These are phyloP conservation scores for Phyllopteryx taeniolatus DNA, from an alignment of 2,113 vertebrate genomes.

Conservation along the genomic window DNA sequence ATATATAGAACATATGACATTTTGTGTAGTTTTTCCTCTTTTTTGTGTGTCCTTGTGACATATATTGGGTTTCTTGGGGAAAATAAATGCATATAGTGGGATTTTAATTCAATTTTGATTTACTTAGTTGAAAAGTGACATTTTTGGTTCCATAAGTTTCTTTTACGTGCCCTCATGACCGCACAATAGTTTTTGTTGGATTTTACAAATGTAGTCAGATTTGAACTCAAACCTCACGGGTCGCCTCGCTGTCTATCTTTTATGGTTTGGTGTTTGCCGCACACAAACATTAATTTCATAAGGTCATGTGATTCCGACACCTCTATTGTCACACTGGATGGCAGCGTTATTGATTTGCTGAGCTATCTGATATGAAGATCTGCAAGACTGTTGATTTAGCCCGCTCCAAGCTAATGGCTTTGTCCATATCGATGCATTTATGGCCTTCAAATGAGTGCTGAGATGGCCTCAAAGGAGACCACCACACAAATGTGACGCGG, in stretches of 20 bases:
- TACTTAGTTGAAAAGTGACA: no score
- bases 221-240: not conserved
- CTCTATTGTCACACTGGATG: slow-evolving; percentile 58
- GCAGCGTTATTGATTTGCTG: slow-evolving; percentile 64
- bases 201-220: not conserved
- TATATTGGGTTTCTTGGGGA: no score
- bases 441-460: slow-evolving; percentile 45
- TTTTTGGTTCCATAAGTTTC: no score
- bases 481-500: not conserved
- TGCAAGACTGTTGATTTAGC: slow-evolving; percentile 64
- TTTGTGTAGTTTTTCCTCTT: no score
- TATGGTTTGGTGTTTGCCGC: slow-evolving; percentile 40
- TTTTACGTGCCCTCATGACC: no score
- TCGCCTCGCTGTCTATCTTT: not conserved
- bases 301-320: slow-evolving; percentile 50
- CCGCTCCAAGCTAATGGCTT: slow-evolving; percentile 50
- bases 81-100: no score
- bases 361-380: slow-evolving; percentile 60
- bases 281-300: slow-evolving; percentile 44
- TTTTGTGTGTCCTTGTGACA: no score
- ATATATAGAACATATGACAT: no score
- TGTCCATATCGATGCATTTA: slow-evolving; percentile 52
- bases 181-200: no score
- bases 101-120: no score
- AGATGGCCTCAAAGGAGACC: not conserved